Evolutionary conservation across 2,888 invertebrate species (phyloP).

Genomic region (Drosophila birchii): DNA sequence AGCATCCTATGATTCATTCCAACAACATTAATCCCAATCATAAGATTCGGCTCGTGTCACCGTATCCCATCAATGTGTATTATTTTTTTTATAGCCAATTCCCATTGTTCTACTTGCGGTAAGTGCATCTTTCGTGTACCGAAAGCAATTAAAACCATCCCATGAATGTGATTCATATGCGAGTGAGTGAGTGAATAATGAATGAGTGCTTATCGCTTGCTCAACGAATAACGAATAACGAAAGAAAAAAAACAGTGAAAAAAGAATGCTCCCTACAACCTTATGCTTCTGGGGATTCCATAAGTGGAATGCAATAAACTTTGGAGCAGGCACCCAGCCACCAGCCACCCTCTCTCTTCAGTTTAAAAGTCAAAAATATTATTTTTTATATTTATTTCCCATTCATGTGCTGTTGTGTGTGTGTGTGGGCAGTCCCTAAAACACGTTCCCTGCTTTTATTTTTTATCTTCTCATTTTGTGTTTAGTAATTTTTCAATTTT

Average conservation of each 20-base stretch:
- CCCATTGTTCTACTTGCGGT: constrained; percentile 24
- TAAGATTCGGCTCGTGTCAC: constrained; percentile 11
- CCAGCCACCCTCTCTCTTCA: constrained; percentile 3
- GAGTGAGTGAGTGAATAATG: constrained; percentile 55
- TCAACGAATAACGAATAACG: constrained; percentile 36
- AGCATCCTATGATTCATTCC: not conserved
- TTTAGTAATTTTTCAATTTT: constrained; percentile 61
- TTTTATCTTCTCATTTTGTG: constrained; percentile 24
- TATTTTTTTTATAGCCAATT: constrained; percentile 12
- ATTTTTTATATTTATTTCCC: constrained; percentile 34
- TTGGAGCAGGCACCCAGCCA: constrained; percentile 49
- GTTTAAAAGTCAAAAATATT: constrained; percentile 53
- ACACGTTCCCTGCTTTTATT: constrained; percentile 26
- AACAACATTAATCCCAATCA: not conserved
- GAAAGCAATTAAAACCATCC: constrained; percentile 29
- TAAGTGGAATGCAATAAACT: constrained; percentile 74
- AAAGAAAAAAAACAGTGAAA: not conserved
- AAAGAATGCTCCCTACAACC: constrained; percentile 3
- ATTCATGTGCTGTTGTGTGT: not conserved
- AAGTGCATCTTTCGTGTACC: constrained; percentile 43
- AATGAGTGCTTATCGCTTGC: constrained; percentile 65
- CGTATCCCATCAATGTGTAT: constrained; percentile 4
- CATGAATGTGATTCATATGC: constrained; percentile 36
- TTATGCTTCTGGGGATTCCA: constrained; percentile 14
- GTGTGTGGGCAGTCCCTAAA: constrained; percentile 21